Evolutionary conservation across 2,888 invertebrate species (phyloP), one percentile per base, ranked within the genome.

Genomic region (Aplocera efformata): DNA sequence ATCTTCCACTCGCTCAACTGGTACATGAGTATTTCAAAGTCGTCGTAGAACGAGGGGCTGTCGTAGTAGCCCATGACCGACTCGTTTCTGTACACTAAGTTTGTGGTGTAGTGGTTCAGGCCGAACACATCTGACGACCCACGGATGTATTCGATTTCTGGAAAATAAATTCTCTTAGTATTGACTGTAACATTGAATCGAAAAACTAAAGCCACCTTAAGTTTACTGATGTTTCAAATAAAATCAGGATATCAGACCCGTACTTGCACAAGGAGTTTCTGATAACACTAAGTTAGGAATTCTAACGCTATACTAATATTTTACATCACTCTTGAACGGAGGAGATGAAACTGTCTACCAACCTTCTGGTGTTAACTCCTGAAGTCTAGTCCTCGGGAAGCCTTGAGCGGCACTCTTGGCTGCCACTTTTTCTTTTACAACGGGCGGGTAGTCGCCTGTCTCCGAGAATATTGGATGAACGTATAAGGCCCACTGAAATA

Each of bases 41-140:
- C 70, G 30, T 68, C 66, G 8, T 42, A 40, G 8, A 60, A 48
- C 1, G 68, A 68, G 7, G 71, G 71, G 4, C 32, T 22, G 0
- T 42, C 44, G 28, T 59, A 56, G 37, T 48, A 41, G 8, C 55
- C 54, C 1, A 42, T n/a, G 1, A 50, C 48, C 1, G 64, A 57
- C 22, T 59, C 62, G 31, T 72, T 70, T 32, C 70, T 67, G 35
- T 69, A 69, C 11, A 67, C 58, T n/a, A 60, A 31, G 0, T 6
- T 64, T 0, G 90, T 76, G 0, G 90, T 88, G 67, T 94, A 94
- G 41, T 91, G 89, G 59, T 94, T 94, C 9, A 94, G 66, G 3
- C 93, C 72, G 10, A 72, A 69, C 32, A 64, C 59, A 32, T 78
- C 76, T 0, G 69, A 60, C 0, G 64, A 64, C 9, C 75, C 74